phyloP scores from a whole-genome alignment of 2,888 invertebrate species.

The Leptothorax acervorum region DNA sequence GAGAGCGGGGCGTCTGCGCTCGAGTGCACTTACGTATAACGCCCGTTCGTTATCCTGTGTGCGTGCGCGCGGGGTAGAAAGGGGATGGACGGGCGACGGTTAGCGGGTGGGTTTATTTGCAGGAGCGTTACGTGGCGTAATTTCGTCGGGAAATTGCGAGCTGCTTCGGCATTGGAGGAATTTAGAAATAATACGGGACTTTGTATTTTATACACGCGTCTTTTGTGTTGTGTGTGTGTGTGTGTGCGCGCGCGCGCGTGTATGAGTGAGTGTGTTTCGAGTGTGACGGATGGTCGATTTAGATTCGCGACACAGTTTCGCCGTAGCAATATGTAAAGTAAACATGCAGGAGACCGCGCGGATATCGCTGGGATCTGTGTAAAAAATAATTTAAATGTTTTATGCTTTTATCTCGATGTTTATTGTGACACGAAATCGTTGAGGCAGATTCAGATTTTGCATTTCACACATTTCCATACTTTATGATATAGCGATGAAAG shows the following conservation, averaged over 20 bases:
- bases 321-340: conserved; percentile 9
- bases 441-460: conserved; percentile 15
- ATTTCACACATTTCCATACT: neutral
- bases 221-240: neutral
- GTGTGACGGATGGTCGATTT: conserved; percentile 30
- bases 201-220: conserved; percentile 8
- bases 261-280: neutral
- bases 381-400: conserved; percentile 35
- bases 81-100: conserved; percentile 1
- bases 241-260: neutral
- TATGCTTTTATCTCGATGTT: conserved; percentile 1
- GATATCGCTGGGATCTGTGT: neutral
- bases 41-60: conserved; percentile 52
- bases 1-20: conserved; percentile 26
- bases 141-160: conserved; percentile 54
- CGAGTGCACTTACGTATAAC: conserved; percentile 55
- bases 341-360: conserved; percentile 13
- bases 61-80: conserved; percentile 30
- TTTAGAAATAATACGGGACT: conserved; percentile 45
- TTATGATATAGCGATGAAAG: too few species aligned
- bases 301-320: conserved; percentile 34
- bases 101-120: conserved; percentile 53
- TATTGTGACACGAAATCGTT: neutral
- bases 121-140: conserved; percentile 53
- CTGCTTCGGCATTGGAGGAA: conserved; percentile 35